These are phyloP conservation scores for Spodoptera frugiperda DNA, from an alignment of 1,140 invertebrate species.

Conservation along the genomic window DNA sequence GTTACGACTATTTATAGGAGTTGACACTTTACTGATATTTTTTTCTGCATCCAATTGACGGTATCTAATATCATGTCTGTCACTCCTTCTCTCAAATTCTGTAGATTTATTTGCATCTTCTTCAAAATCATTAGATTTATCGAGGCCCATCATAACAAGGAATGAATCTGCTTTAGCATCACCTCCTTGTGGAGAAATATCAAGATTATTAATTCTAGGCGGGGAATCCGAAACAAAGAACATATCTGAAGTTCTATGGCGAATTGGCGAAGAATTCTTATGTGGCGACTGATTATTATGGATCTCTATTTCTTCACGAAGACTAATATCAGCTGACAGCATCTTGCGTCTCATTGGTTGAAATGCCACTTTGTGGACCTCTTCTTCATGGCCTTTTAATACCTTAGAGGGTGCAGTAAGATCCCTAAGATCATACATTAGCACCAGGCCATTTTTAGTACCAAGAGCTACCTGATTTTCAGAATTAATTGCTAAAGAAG, in stretches of 20 bases:
- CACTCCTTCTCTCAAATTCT: slow-evolving; percentile 69
- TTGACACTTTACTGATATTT: slow-evolving; percentile 78
- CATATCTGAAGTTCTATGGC: slow-evolving; percentile 73
- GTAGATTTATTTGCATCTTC: slow-evolving; percentile 66
- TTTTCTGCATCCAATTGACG: slow-evolving; percentile 72
- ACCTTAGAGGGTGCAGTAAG: slow-evolving; percentile 71
- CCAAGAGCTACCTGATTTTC: slow-evolving; percentile 81
- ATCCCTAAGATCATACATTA: slow-evolving; percentile 82
- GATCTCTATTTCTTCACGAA: slow-evolving; percentile 74
- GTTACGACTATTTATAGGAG: slow-evolving; percentile 68
- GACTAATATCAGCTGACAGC: slow-evolving; percentile 73
- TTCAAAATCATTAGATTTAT: slow-evolving; percentile 74
- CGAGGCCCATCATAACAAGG: slow-evolving; percentile 75
- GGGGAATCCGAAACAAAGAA: slow-evolving; percentile 75
- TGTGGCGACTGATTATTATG: slow-evolving; percentile 50
- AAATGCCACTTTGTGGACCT: slow-evolving; percentile 76
- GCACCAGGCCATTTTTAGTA: slow-evolving; percentile 75
- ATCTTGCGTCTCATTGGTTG: slow-evolving; percentile 75
- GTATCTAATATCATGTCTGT: slow-evolving; percentile 67
- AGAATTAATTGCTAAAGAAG: slow-evolving; percentile 77
- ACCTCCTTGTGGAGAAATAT: slow-evolving; percentile 52
- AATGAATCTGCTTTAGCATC: slow-evolving; percentile 79
- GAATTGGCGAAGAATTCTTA: slow-evolving; percentile 67
- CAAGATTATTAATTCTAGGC: slow-evolving; percentile 61
- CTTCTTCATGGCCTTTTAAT: slow-evolving; percentile 76